A percentile compares a stretch with the other conserved stretches of the same genome.
Conservation (phyloP, 2,113 vertebrate species). For the Pionites leucogaster region DNA sequence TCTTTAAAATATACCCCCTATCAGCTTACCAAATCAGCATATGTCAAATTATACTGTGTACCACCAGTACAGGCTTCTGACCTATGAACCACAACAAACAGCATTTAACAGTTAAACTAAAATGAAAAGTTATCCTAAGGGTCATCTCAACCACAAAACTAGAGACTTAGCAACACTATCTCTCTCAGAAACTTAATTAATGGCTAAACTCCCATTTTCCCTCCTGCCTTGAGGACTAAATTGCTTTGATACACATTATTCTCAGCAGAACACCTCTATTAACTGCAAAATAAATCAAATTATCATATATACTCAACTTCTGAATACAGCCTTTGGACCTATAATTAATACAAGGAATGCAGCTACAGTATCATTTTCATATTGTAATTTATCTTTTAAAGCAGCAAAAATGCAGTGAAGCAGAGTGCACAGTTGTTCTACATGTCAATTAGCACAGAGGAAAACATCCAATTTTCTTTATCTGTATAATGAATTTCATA, state of each 20-base stretch:
- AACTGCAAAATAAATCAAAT: slow-evolving; percentile 8
- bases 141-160: neutral
- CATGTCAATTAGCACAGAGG: slow-evolving; percentile 27
- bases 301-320: neutral
- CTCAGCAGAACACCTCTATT: neutral
- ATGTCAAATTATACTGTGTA: neutral
- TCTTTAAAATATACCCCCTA: neutral
- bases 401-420: neutral
- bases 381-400: neutral
- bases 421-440: neutral
- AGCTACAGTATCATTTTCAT: neutral
- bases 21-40: neutral
- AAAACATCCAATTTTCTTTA: slow-evolving; percentile 54
- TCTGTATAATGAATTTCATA: slow-evolving; percentile 41
- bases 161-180: neutral
- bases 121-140: neutral
- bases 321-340: neutral
- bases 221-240: neutral
- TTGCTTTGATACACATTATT: neutral
- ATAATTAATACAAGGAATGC: neutral
- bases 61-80: neutral
- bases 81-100: neutral
- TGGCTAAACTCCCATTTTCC: neutral
- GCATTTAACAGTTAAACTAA: neutral
- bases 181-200: neutral